Conservation (phyloP, 1,140 invertebrate species). For the Cardiocondyla obscurior region DNA sequence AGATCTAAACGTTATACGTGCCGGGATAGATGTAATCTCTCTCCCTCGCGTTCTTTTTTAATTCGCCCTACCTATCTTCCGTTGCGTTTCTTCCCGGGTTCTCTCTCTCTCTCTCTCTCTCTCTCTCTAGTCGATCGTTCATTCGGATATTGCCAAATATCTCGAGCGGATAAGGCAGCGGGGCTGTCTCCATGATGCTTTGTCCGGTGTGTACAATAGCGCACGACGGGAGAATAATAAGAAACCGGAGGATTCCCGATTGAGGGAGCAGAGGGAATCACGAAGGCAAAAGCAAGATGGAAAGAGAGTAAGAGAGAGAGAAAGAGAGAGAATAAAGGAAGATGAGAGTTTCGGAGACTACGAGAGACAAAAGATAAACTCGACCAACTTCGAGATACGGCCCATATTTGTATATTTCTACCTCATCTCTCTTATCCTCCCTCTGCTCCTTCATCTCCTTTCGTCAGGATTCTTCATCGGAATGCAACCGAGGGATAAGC, state of each 20-base stretch:
- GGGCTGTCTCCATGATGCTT: constrained; percentile 70
- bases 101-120: too few species aligned
- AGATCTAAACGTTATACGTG: neutral
- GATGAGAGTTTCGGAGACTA: neutral
- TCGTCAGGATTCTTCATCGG: neutral
- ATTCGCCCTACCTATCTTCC: constrained; percentile 57
- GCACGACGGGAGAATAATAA: constrained; percentile 76
- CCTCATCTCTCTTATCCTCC: neutral
- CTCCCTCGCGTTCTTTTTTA: constrained; percentile 37
- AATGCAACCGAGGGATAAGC: neutral
- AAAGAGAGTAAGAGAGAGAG: constrained; percentile 55
- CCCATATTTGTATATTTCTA: constrained; percentile 80
- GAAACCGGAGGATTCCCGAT: constrained; percentile 77
- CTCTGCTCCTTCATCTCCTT: constrained; percentile 19
- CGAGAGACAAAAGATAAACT: constrained; percentile 79
- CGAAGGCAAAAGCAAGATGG: constrained; percentile 10
- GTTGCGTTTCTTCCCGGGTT: constrained; percentile 48
- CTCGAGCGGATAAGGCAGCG: constrained; percentile 74
- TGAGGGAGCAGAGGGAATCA: constrained; percentile 59
- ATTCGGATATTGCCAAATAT: constrained; percentile 78
- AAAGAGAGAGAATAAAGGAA: neutral
- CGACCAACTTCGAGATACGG: constrained; percentile 72
- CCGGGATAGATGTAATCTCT: neutral
- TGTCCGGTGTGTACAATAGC: constrained; percentile 77
- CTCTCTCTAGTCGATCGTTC: constrained; percentile 75